Evolutionary conservation across 2,113 vertebrate species (phyloP).

Genomic region (Nesospiza acunhae): DNA sequence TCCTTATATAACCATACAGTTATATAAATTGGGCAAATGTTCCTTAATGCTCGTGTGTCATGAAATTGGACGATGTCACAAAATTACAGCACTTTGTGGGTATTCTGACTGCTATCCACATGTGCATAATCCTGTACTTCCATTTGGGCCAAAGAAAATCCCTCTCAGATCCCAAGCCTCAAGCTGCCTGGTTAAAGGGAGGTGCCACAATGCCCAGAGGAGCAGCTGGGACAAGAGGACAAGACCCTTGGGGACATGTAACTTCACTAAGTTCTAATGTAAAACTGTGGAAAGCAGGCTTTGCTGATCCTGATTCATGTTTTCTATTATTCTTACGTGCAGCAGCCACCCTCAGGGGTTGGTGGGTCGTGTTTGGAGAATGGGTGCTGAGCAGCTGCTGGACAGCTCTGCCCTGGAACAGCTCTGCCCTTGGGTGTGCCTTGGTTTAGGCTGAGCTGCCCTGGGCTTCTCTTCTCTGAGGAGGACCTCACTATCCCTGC

Average conservation of each 20-base stretch:
- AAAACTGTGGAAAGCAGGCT: neutral
- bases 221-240: neutral
- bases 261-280: neutral
- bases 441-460: neutral
- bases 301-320: neutral
- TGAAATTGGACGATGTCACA: neutral
- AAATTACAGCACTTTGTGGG: neutral
- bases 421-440: no score
- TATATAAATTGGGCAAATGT: neutral
- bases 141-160: neutral
- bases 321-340: neutral
- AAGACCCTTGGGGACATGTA: neutral
- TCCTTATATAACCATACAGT: neutral
- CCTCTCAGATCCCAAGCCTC: neutral
- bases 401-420: neutral
- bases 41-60: neutral
- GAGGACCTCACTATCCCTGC: neutral
- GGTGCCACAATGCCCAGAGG: neutral
- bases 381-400: neutral
- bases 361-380: neutral
- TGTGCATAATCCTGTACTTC: neutral
- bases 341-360: neutral
- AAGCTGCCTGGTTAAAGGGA: neutral
- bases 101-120: neutral
- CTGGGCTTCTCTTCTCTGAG: neutral